Conservation (phyloP, 2,797 vertebrate genomes). For the Amblyopsis hoosieri region DNA sequence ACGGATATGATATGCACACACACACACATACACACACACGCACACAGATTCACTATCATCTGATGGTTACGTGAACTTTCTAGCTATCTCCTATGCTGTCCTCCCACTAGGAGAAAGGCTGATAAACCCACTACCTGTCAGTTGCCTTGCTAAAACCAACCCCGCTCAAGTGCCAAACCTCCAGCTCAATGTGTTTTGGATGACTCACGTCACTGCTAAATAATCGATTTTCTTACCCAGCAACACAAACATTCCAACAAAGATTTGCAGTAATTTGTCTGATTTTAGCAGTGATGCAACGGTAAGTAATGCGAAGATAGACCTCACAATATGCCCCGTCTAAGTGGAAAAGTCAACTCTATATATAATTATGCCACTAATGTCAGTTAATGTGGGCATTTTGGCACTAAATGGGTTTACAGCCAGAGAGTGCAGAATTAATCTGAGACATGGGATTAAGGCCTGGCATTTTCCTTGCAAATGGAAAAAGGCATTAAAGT, state of each 20-base stretch:
- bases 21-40: conserved; percentile 9
- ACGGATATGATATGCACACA: background rate
- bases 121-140: conserved; percentile 52
- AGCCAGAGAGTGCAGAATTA: conserved; percentile 3
- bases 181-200: conserved; percentile 41
- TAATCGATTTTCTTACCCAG: background rate
- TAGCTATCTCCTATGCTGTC: conserved; percentile 19
- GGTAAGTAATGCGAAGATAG: conserved; percentile 18
- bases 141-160: conserved; percentile 31
- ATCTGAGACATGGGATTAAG: background rate
- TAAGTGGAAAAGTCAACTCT: conserved; percentile 13
- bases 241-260: background rate
- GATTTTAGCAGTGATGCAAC: conserved; percentile 36
- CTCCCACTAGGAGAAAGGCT: conserved; percentile 19
- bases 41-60: conserved; percentile 7
- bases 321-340: conserved; percentile 10
- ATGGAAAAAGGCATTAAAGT: background rate
- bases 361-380: conserved; percentile 28
- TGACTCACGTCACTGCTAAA: conserved; percentile 31
- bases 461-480: background rate
- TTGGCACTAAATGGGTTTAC: background rate
- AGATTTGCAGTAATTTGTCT: conserved; percentile 2
- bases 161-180: conserved; percentile 9
- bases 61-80: conserved; percentile 28
- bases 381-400: conserved; percentile 7